Evolutionary conservation across 2,888 invertebrate species (phyloP).

Genomic region (Venustoraphidia nigricollis): DNA sequence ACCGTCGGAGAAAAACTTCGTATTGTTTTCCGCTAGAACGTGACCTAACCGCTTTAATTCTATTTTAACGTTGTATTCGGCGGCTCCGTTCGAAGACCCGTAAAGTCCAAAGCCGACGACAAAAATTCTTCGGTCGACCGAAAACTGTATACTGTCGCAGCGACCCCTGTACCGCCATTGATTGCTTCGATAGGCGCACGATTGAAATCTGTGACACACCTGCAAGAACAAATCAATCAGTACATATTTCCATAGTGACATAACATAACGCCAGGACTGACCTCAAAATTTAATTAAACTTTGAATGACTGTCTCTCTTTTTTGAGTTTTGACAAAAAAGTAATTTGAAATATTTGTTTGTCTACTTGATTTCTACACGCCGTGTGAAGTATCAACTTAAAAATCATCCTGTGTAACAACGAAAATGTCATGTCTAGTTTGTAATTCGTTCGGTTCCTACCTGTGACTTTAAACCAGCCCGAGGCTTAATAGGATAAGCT

Average conservation of each 20-base stretch:
- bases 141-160: constrained; percentile 94
- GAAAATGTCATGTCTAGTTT: too few relatives aligned
- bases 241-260: too few relatives aligned
- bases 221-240: constrained; percentile 24
- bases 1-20: constrained; percentile 91
- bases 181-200: constrained; percentile 90
- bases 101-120: constrained; percentile 92
- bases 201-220: constrained; percentile 91
- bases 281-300: too few relatives aligned
- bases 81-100: constrained; percentile 90
- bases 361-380: too few relatives aligned
- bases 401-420: too few relatives aligned
- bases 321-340: too few relatives aligned
- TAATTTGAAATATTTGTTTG: too few relatives aligned
- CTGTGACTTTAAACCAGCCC: constrained; percentile 80
- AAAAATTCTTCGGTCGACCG: constrained; percentile 88
- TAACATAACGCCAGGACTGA: too few relatives aligned
- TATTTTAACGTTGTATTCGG: constrained; percentile 88
- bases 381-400: too few relatives aligned
- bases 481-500: constrained; percentile 65
- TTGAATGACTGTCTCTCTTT: too few relatives aligned
- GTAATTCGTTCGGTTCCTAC: constrained; percentile 25
- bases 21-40: constrained; percentile 78
- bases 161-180: constrained; percentile 95
- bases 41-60: constrained; percentile 82